Base-by-base conservation (phyloP, 2,113 vertebrate genomes). In the Channa maculata region DNA sequence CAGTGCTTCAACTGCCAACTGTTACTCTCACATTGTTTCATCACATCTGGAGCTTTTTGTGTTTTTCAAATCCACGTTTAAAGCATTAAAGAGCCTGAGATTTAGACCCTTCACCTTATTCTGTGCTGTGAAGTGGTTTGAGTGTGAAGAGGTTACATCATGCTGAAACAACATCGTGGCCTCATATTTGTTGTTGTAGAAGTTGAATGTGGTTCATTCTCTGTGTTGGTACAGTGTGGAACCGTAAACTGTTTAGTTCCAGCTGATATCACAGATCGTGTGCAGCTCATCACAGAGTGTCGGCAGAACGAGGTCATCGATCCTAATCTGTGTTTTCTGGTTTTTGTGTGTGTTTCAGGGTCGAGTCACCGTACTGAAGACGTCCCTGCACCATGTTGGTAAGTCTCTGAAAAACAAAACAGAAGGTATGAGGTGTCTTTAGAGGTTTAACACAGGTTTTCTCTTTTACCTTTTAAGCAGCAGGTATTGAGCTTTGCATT, bases 341-440 rank as follows among this genome's bases (percentile, higher is more conserved):
- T 75, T 61, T 58, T 54, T 81, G 33, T 48, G 57, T 65, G 5
- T 65, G 33, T 78, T 41, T 10, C 82, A 89, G 87, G 55, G 5
- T 78, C 15, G 55, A 83, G 75, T 89, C 87, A 0, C 87, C 87
- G 7, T 89, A 89, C 77, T 89, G 68, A 73, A 65, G 65, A 72
- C 3, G 36, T 24, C 44, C 8, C 46, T 43, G 48, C 52, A n/a
- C 37, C 0, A 48, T 57, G 71, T 57, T 76, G 83, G 83, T 88
- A n/a, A 81, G 79, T 76, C 34, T 36, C 37, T 41, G 24, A 24
- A 24, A 24, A 24, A 24, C 24, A 24, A 24, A 24, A 24, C 24
- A 24, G 24, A 24, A 24, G 24, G 24, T 24, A 24, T 24, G 24
- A 24, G 24, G 24, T 24, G 24, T 24, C 24, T 24, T 24, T 24